Conservation (phyloP, 2,797 vertebrate genomes). For the Margarornis squamiger region DNA sequence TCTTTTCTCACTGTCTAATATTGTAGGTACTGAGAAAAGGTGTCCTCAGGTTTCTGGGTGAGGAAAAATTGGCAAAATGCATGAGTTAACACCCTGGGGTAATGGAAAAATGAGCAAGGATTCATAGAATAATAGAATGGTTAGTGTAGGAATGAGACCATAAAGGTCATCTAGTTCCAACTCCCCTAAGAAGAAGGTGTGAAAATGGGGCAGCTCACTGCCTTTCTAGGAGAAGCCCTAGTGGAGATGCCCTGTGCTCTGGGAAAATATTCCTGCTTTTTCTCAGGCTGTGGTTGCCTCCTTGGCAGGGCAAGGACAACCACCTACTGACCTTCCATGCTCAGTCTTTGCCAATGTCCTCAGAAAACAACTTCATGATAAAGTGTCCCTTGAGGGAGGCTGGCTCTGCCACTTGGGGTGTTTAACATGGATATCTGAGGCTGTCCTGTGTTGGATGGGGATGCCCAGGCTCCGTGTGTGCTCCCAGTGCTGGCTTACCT, state of each 20-base stretch:
- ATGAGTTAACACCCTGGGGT: not conserved
- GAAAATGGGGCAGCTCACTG: not conserved
- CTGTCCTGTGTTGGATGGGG: not conserved
- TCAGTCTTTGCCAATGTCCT: rapidly evolving
- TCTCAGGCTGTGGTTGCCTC: not conserved
- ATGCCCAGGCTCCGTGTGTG: not conserved
- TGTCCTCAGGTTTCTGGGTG: not conserved
- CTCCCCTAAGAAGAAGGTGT: not conserved
- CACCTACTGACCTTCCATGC: not conserved
- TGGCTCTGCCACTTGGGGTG: not conserved
- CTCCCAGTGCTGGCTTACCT: not conserved
- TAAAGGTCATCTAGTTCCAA: not conserved
- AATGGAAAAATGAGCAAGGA: not conserved
- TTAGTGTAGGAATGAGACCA: not conserved
- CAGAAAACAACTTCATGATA: not conserved
- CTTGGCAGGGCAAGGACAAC: not conserved
- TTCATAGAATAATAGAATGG: not conserved
- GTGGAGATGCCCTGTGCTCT: not conserved
- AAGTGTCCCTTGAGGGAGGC: not conserved
- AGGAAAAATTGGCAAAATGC: not conserved
- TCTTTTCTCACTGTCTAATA: not conserved
- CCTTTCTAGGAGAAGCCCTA: not conserved
- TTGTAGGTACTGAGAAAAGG: not conserved
- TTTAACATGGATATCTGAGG: not conserved
- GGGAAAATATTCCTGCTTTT: not conserved